A percentile compares a stretch with the other conserved stretches of the same genome.
Conservation (phyloP, 2,113 vertebrate genomes). For the Saguinus imperator region DNA sequence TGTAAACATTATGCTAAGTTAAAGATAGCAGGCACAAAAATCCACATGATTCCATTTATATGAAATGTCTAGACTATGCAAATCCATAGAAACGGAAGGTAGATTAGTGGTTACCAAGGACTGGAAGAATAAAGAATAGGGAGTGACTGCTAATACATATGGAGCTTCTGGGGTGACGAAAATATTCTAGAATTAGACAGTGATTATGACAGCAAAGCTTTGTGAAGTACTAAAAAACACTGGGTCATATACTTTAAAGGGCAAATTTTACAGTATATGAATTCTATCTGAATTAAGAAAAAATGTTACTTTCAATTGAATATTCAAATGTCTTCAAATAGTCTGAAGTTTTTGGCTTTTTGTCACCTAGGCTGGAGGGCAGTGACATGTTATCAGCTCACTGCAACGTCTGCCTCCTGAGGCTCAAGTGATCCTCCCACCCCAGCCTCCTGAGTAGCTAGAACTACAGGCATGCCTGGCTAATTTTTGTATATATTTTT, state of each 20-base stretch:
- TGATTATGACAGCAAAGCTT: not conserved
- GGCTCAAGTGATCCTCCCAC: too few relatives aligned
- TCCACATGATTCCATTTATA: not conserved
- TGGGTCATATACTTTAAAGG: not conserved
- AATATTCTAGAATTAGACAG: not conserved
- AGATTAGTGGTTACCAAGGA: not conserved
- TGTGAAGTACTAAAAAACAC: not conserved
- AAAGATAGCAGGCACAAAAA: not conserved
- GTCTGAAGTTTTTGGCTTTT: not conserved
- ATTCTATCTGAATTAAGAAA: not conserved
- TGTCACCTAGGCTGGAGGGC: too few relatives aligned
- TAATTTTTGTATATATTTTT: too few relatives aligned
- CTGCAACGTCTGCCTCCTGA: too few relatives aligned
- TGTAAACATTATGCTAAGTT: not conserved
- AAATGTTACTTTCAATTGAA: not conserved
- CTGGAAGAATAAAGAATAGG: not conserved
- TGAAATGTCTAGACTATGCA: not conserved
- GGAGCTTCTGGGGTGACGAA: not conserved
- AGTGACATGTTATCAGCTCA: too few relatives aligned
- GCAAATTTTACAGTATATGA: not conserved
- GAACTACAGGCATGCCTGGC: too few relatives aligned
- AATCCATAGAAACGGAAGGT: not conserved
- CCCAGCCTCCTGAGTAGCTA: too few relatives aligned
- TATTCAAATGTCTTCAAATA: constrained; percentile 47
- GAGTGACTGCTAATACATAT: not conserved